Evolutionary conservation across 2,888 invertebrate genomes (phyloP).

Genomic region (Hyppa rectilinea): DNA sequence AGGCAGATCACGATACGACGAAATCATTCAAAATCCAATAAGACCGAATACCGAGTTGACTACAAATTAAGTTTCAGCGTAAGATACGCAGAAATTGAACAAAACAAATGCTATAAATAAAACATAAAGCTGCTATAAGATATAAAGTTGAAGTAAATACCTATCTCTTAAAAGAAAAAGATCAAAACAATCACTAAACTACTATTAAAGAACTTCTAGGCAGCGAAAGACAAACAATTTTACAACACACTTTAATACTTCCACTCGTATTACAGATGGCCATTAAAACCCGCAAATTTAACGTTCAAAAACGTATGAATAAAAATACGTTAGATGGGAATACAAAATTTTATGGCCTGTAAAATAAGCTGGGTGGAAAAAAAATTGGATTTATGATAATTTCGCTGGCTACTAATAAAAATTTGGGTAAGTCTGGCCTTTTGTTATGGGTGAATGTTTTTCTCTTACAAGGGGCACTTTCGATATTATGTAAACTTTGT

Average conservation of each 20-base stretch:
- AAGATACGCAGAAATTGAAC: neutral
- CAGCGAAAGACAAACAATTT: slow-evolving; percentile 56
- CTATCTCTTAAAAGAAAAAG: slow-evolving; percentile 13
- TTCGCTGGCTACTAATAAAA: slow-evolving; percentile 63
- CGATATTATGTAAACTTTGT: slow-evolving; percentile 42
- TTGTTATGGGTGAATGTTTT: slow-evolving; percentile 57
- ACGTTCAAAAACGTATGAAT: slow-evolving; percentile 67
- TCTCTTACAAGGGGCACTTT: slow-evolving; percentile 48
- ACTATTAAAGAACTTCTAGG: slow-evolving; percentile 45
- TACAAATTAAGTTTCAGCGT: neutral
- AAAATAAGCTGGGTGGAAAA: slow-evolving; percentile 66
- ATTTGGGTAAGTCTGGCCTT: slow-evolving; percentile 56
- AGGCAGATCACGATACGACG: too few species aligned
- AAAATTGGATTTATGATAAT: slow-evolving; percentile 69
- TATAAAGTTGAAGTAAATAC: slow-evolving; percentile 22
- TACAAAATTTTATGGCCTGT: slow-evolving; percentile 71
- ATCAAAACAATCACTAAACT: slow-evolving; percentile 42
- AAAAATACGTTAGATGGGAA: slow-evolving; percentile 68
- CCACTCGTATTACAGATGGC: slow-evolving; percentile 49
- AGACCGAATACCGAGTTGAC: neutral
- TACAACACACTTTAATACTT: slow-evolving; percentile 53
- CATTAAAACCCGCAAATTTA: slow-evolving; percentile 68
- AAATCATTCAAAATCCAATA: neutral
- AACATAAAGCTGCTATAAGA: neutral
- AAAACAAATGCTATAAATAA: neutral